These are phyloP conservation scores for Drosophila borborema DNA, from an alignment of 2,888 invertebrate genomes.

Conservation along the genomic window DNA sequence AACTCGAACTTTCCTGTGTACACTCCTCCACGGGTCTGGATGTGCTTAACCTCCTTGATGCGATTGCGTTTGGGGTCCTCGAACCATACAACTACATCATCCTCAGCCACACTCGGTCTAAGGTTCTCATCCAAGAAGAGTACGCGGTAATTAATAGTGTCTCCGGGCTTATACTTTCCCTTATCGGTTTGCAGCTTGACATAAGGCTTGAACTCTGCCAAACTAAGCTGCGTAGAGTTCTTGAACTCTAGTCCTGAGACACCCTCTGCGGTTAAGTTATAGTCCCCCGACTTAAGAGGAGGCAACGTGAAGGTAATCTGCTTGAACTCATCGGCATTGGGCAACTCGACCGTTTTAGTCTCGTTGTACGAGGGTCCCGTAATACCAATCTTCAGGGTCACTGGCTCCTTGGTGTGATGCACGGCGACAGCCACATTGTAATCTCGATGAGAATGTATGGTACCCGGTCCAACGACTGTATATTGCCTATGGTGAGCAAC, in stretches of 20 bases:
- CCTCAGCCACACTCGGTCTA: conserved; percentile 88
- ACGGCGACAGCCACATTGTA: conserved; percentile 92
- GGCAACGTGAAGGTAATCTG: conserved; percentile 75
- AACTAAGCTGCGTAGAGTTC: conserved; percentile 89
- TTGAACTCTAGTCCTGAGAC: conserved; percentile 90
- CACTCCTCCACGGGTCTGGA: conserved; percentile 85
- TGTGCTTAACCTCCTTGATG: conserved; percentile 92
- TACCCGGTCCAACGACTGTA: conserved; percentile 92
- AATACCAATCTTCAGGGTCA: conserved; percentile 75
- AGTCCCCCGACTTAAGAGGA: conserved; percentile 87
- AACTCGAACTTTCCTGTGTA: conserved; percentile 91
- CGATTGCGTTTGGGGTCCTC: conserved; percentile 92
- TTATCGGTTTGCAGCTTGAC: conserved; percentile 96
- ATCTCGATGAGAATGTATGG: conserved; percentile 92
- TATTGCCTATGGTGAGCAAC: conserved; percentile 84
- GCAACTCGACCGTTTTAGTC: conserved; percentile 65
- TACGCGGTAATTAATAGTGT: conserved; percentile 90
- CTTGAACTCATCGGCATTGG: conserved; percentile 62
- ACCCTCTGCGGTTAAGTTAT: conserved; percentile 91
- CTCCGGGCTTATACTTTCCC: conserved; percentile 94
- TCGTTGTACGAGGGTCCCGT: conserved; percentile 77
- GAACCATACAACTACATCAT: conserved; percentile 88
- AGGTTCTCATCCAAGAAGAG: conserved; percentile 89
- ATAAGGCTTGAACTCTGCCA: conserved; percentile 84
- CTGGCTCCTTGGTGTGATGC: conserved; percentile 81